A percentile compares a stretch with the other conserved stretches of the same genome.
These are phyloP conservation scores for Spea hammondii DNA, from an alignment of 2,797 vertebrate genomes.

Conservation along the genomic window DNA sequence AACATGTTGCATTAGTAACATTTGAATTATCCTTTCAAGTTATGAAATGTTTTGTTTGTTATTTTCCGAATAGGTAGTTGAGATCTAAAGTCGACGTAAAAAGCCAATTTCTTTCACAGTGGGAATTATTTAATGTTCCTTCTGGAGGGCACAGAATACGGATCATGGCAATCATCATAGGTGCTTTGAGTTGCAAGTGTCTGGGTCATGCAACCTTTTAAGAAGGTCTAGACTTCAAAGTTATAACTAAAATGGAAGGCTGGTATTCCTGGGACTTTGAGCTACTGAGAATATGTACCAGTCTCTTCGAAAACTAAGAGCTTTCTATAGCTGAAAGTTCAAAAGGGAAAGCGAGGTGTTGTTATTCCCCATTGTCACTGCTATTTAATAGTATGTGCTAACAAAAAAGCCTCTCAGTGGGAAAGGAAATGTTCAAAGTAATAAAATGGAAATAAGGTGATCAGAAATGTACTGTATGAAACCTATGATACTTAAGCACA, in stretches of 20 bases:
- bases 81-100: background rate
- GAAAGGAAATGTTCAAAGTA: constrained; percentile 37
- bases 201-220: constrained; percentile 19
- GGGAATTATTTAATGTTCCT: background rate
- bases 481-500: constrained; percentile 32
- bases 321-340: constrained; percentile 20
- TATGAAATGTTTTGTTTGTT: background rate
- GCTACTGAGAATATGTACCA: constrained; percentile 24
- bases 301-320: constrained; percentile 24
- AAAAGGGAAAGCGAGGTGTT: constrained; percentile 30
- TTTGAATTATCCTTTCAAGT: background rate
- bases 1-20: background rate
- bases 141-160: constrained; percentile 4
- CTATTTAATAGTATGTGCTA: constrained; percentile 13
- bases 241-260: constrained; percentile 7
- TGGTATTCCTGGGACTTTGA: constrained; percentile 27
- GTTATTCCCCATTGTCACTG: constrained; percentile 37
- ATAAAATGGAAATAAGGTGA: constrained; percentile 45
- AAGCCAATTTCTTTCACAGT: constrained; percentile 1
- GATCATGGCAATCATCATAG: constrained; percentile 13
- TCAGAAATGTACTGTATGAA: constrained; percentile 40
- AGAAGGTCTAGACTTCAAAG: constrained; percentile 32
- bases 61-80: background rate
- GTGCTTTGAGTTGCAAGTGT: constrained; percentile 5
- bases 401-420: constrained; percentile 30